Conservation (phyloP, 2,888 invertebrate species). For the Plebejus anna region DNA sequence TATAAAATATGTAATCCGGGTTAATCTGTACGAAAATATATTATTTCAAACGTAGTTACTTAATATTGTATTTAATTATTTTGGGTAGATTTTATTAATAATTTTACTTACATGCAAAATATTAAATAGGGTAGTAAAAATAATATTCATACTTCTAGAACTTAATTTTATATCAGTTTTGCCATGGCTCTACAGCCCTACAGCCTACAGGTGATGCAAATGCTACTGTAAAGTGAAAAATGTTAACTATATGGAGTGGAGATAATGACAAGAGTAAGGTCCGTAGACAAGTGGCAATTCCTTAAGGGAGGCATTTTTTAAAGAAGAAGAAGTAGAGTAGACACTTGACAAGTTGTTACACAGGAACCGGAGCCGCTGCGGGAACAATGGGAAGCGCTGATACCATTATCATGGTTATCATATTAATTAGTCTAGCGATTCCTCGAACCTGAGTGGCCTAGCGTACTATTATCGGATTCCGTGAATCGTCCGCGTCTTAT, state of each 20-base stretch:
- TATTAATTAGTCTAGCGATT: slow-evolving; percentile 55
- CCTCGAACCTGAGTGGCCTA: slow-evolving; percentile 53
- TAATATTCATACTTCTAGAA: too few relatives aligned
- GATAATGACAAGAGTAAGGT: neutral
- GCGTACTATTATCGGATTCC: slow-evolving; percentile 66
- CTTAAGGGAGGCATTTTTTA: neutral
- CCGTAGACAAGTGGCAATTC: neutral
- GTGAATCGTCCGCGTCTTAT: slow-evolving; percentile 53
- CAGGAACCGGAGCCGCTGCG: slow-evolving; percentile 7
- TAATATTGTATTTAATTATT: too few relatives aligned
- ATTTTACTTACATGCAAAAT: too few relatives aligned
- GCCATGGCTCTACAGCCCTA: too few relatives aligned
- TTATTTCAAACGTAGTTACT: too few relatives aligned
- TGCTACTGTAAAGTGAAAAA: neutral
- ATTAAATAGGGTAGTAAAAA: too few relatives aligned
- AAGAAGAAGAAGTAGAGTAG: neutral
- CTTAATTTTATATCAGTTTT: too few relatives aligned
- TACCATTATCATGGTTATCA: slow-evolving; percentile 69
- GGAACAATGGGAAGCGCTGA: slow-evolving; percentile 49
- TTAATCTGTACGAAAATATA: too few relatives aligned
- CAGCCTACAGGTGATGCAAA: too few relatives aligned
- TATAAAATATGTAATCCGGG: too few relatives aligned
- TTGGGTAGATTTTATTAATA: too few relatives aligned
- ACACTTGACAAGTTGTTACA: neutral
- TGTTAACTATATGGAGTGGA: neutral